Conservation (phyloP, 2,797 vertebrate species). For the Pempheris klunzingeri region DNA sequence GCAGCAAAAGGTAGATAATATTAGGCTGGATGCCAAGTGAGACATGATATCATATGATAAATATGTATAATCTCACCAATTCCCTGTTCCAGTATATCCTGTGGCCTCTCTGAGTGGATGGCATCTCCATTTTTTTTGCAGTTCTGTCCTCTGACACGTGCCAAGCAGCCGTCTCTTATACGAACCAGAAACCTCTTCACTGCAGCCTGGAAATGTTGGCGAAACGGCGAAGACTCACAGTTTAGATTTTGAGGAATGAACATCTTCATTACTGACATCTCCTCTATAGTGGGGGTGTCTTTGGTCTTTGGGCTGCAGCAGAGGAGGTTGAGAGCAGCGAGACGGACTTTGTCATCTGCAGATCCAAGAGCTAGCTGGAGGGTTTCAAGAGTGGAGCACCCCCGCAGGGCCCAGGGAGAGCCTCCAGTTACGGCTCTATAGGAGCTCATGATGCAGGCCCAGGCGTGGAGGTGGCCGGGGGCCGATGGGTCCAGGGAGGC, state of each 20-base stretch:
- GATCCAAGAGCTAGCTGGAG: constrained; percentile 84
- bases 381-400: constrained; percentile 59
- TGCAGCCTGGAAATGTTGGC: constrained; percentile 89
- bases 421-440: constrained; percentile 75
- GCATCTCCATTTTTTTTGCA: constrained; percentile 43
- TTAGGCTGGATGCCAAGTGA: background rate
- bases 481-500: constrained; percentile 65
- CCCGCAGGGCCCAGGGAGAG: constrained; percentile 74
- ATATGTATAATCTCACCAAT: constrained; percentile 83
- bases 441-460: constrained; percentile 87
- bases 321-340: constrained; percentile 87
- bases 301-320: constrained; percentile 89
- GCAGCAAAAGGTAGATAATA: background rate
- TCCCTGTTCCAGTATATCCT: constrained; percentile 75
- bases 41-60: background rate
- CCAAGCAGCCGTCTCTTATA: constrained; percentile 89
- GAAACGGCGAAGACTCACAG: constrained; percentile 89
- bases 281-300: constrained; percentile 77
- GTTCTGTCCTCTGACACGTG: constrained; percentile 76
- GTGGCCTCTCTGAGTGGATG: background rate
- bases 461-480: constrained; percentile 84
- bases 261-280: constrained; percentile 80
- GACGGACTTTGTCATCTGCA: constrained; percentile 86
- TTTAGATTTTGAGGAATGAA: constrained; percentile 92
- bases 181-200: constrained; percentile 88